Evolutionary conservation across 2,113 vertebrate species (phyloP), one percentile per base, ranked within the genome.

Genomic region (Channa argus): DNA sequence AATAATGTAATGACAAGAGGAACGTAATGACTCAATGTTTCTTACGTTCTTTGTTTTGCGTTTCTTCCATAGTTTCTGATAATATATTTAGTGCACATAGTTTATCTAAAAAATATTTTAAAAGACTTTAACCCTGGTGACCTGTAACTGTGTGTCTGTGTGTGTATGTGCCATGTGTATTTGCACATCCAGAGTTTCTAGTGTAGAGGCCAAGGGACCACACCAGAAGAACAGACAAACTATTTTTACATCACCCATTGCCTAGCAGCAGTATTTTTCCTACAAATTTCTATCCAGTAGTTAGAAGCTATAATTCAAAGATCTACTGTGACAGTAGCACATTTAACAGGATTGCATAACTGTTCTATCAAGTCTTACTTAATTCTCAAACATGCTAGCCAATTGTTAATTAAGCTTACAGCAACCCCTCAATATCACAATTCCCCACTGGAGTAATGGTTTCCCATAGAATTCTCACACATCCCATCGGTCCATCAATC

Each of bases 151-250:
- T 79, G 63, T 80, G 62, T 62, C 72, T 51, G 80, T 63, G 44
- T 11, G 8, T 13, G 33, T 38, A 34, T 59, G 56, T 65, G 54
- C 45, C 70, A 63, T 81, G 71, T 81, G 74, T 81, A 59, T 89
- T 89, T 84, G 61, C 79, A 86, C 82, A 83, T 71, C 66, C 67
- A 85, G 83, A 77, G 68, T 71, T 84, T 74, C 67, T 75, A 70
- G 66, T 88, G 34, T 45, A 79, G 68, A 51, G 74, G 77, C 87
- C 86, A 82, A 84, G 49, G 37, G 91, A 91, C 91, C 91, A 92
- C 91, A 90, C 90, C 77, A 90, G 88, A 80, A 79, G 91, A 88
- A 89, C 81, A 88, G 79, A 89, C 51, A 55, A 82, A 59, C 71
- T 87, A 75, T 68, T 74, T 88, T 81, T 55, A 75, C 79, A 77